Base-by-base conservation (phyloP, 2,113 vertebrate species). In the Glaucomys volans region DNA sequence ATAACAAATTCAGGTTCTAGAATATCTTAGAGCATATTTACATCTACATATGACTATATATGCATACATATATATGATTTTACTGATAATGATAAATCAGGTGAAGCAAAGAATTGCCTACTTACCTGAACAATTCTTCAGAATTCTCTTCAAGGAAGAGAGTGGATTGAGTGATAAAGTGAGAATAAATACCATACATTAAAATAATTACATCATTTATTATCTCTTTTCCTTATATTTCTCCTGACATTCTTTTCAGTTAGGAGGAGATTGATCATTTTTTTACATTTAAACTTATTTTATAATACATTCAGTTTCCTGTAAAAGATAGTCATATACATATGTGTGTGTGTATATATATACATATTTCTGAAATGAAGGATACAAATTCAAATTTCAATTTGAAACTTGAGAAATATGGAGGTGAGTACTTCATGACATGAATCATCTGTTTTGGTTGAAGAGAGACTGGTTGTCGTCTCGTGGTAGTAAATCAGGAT, bases 361-460 rank as follows among this genome's bases (percentile, higher is more conserved):
- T 57, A 8, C 22, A 22, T 22, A 57, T 47, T 92, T 98, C 96
- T 71, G 71, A 96, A 89, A 95, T 96, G 87, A 77, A 50, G 84
- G 90, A 87, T 64, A 96, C 92, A 96, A 96, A 98, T 97, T 91
- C 54, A 80, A 82, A n/a, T 5, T 93, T 96, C 90, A 76, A 89
- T 97, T 97, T 97, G 93, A 95, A 96, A 93, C 30, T 83, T 90
- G 32, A 93, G 94, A 88, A 97, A 95, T 95, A 95, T 86, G 96
- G 91, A 86, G 69, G 74, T 91, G 87, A 96, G 66, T 87, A 85
- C 67, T 71, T 96, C 83, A 95, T 80, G 91, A 94, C 64, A 79
- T 97, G 95, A 98, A 97, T 97, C 95, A 92, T 87, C 96, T 52
- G 66, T 64, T 69, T 57, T 71, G 13, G 95, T 66, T 97, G 96